Conservation (phyloP, 2,113 vertebrate genomes). For the Carassius gibelio region DNA sequence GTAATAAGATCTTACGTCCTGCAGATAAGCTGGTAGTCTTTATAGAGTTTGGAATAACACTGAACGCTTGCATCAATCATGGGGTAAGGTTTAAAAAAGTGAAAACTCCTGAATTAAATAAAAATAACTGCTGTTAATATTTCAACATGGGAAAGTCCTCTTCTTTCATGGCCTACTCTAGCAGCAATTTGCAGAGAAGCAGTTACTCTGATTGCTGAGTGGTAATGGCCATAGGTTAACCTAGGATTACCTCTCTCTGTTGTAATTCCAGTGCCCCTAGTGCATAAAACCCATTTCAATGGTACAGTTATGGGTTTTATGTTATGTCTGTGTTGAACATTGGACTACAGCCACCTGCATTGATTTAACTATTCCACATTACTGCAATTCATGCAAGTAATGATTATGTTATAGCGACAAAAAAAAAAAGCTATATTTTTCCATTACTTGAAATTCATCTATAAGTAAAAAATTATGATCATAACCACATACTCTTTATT, state of each 20-base stretch:
- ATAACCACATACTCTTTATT: background rate
- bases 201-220: constrained; percentile 34
- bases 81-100: background rate
- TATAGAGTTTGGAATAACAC: background rate
- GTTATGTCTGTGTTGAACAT: background rate
- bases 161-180: background rate
- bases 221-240: background rate
- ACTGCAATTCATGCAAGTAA: background rate
- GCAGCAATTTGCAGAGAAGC: constrained; percentile 34
- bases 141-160: constrained; percentile 17
- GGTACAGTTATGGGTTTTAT: background rate
- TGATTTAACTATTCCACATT: background rate
- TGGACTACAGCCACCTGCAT: background rate
- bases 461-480: background rate
- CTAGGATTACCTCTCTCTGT: constrained; percentile 26
- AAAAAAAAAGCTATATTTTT: background rate
- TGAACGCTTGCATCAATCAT: background rate
- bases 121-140: constrained; percentile 9
- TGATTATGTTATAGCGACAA: background rate
- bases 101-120: background rate
- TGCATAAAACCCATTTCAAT: constrained; percentile 25
- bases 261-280: constrained; percentile 15
- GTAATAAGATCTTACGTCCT: constrained; percentile 21
- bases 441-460: background rate
- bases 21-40: constrained; percentile 24